Base-by-base conservation (phyloP, 2,797 vertebrate species). In the Catostomus latipinnis region DNA sequence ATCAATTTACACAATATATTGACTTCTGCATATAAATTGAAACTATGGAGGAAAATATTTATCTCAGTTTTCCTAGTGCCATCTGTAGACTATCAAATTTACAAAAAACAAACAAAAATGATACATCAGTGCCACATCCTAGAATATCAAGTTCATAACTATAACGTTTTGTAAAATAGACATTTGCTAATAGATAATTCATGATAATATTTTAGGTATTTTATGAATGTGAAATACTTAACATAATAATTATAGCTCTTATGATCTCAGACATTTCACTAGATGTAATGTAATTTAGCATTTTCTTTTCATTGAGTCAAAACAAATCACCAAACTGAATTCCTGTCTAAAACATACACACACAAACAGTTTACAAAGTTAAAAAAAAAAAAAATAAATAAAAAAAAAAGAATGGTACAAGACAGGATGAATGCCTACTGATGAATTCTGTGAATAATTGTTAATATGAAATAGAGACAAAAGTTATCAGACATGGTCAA, bases 291-390 rank as follows among this genome's bases (percentile, higher is more conserved):
- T 61, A 1, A 34, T 62, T 52, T 34, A 22, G 12, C 43, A 57
- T 72, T 43, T 58, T 54, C 10, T 58, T 46, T 72, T 72, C 54
- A 49, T 13, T 13, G 11, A 58, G n/a, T 13, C 7, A 56, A 1
- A 48, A 22, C 4, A 49, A 58, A 14, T 8, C 13, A 49, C 48
- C 10, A 48, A 34, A 72, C 34, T 34, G 34, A 34, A 34, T 34
- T 34, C 34, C 34, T 34, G 34, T 60, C 45, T 48, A 60, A 61
- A 74, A 58, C 11, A 22, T 50, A 34, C 13, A 58, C 58, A 69
- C 56, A 61, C 75, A 77, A 43, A 77, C 2, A 0, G 10, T 77
- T 77, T 57, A 56, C 46, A 77, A 69, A 76, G 18, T 68, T 70
- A 53, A 61, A 60, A 73, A 1, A 54, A 18, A 74, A 22, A 22